These are phyloP conservation scores for Drosophila mettleri DNA, from an alignment of 2,888 invertebrate genomes.

Conservation along the genomic window DNA sequence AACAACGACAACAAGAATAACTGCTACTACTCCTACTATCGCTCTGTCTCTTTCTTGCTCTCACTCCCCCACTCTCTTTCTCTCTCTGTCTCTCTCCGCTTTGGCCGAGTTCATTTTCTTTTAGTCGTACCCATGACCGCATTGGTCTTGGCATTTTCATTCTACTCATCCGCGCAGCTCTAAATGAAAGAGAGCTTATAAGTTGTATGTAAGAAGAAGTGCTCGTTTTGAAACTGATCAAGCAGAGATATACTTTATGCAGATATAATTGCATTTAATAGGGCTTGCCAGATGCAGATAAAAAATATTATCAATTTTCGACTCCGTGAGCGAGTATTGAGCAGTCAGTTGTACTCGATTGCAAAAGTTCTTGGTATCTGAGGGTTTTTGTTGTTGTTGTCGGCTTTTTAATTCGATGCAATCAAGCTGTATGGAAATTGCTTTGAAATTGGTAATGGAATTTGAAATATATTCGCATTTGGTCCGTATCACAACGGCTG, in stretches of 20 bases:
- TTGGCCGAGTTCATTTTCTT: slow-evolving; percentile 36
- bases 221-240: background rate
- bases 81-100: slow-evolving; percentile 11
- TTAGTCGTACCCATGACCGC: slow-evolving; percentile 25
- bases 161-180: background rate
- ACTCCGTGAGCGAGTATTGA: background rate
- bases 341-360: background rate
- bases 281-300: no score
- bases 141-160: slow-evolving; percentile 60
- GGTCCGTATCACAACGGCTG: slow-evolving; percentile 42
- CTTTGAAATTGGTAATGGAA: slow-evolving; percentile 67
- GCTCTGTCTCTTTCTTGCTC: slow-evolving; percentile 34
- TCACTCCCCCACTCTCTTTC: slow-evolving; percentile 19
- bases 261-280: background rate
- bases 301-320: no score
- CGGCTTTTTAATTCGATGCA: slow-evolving; percentile 74
- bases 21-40: background rate
- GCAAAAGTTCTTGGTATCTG: background rate
- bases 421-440: slow-evolving; percentile 79
- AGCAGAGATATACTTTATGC: background rate
- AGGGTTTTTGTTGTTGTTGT: slow-evolving; percentile 31
- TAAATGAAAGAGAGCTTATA: background rate
- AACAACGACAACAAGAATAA: background rate
- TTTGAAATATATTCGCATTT: slow-evolving; percentile 65
- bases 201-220: background rate